phyloP scores from a whole-genome alignment of 2,888 invertebrate species.

The Cantharis nigra region DNA sequence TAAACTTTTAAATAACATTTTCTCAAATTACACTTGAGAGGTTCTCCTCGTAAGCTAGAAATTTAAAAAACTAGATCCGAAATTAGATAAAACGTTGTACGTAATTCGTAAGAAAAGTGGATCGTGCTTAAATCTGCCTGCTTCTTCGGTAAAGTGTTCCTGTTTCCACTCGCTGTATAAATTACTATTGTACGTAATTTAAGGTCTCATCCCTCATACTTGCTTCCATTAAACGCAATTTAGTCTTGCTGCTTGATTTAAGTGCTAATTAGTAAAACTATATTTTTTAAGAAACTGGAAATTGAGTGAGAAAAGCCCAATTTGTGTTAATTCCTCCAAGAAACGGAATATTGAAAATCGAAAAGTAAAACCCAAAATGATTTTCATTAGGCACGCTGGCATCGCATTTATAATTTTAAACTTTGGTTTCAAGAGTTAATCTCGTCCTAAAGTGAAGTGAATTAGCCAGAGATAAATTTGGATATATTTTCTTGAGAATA shows the following conservation, averaged over 20 bases:
- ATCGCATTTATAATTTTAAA: neutral
- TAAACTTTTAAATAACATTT: no score
- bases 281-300: neutral
- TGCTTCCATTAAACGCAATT: neutral
- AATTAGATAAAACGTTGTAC: no score
- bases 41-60: no score
- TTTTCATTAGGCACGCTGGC: neutral
- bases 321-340: neutral
- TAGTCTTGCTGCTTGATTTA: neutral
- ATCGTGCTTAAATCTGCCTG: no score
- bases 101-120: no score
- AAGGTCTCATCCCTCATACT: neutral
- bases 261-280: neutral
- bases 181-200: neutral
- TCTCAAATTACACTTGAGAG: no score
- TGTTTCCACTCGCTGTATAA: no score
- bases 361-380: neutral
- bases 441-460: neutral
- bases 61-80: no score
- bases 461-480: neutral
- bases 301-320: neutral
- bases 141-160: no score
- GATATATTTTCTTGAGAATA: neutral
- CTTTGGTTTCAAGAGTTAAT: neutral
- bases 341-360: neutral